Evolutionary conservation across 2,113 vertebrate genomes (phyloP), one percentile per base, ranked within the genome.

Genomic region (Otocyon megalotis): DNA sequence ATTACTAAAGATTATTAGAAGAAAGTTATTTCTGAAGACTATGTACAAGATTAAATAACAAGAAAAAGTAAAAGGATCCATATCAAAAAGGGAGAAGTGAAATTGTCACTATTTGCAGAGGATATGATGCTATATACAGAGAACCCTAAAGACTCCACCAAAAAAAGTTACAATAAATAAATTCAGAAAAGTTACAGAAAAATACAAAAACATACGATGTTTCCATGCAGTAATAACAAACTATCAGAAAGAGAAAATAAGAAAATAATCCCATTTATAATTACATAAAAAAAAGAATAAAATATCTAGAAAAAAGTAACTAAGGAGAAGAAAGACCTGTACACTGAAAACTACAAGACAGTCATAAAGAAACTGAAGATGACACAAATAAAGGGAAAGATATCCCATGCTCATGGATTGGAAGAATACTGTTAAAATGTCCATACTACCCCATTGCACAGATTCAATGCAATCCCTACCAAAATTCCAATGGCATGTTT

Each of bases 11-110:
- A 96, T 54, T 56, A 63, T 3, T 82, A 22, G 15, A 87, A 80
- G 15, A 20, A 86, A 92, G 58, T 6, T 48, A 96, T 87, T 94
- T 90, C 67, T n/a, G 43, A 94, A 87, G 69, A 74, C 83, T 3
- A 20, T 37, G 60, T 85, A 85, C 15, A 84, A 88, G 15, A 63
- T 48, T 28, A 76, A 88, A 96, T 50, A 22, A 30, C 43, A 63
- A 32, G 77, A 58, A 13, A 26, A 56, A 76, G 32, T 43, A 69
- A 53, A 91, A 91, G 28, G 35, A 92, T 14, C 53, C 77, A 71
- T 13, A 48, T 71, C 30, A 16, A 48, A 32, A 82, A 81, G 8
- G 37, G 54, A 56, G 50, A 22, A 56, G 26, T 43, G 22, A 56
- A 81, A 43, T 3, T 43, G 76, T 37, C n/a, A 81, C 62, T 69